Percentiles rank a stretch among this genome's conserved stretches.
phyloP scores from a whole-genome alignment of 2,113 vertebrate genomes.

The Toxotes chatareus region DNA sequence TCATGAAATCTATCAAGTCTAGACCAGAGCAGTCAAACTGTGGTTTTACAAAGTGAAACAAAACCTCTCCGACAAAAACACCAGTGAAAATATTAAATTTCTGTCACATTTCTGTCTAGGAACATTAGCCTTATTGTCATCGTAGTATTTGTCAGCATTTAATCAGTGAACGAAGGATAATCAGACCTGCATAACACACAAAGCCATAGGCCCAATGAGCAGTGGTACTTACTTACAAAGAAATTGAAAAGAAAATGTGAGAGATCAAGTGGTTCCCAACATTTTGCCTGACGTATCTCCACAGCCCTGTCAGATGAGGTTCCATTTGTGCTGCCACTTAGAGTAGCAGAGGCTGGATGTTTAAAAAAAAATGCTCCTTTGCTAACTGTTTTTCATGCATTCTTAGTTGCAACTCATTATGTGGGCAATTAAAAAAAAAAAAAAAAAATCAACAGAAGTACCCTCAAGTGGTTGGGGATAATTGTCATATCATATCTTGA shows the following conservation, averaged over 20 bases:
- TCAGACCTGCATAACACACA: background rate
- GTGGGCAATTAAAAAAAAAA: no score
- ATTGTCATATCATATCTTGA: background rate
- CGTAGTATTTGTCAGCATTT: background rate
- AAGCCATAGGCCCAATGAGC: background rate
- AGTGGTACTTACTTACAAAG: no score
- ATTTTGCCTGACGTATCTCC: background rate
- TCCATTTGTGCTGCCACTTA: no score
- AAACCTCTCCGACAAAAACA: slow-evolving; percentile 16
- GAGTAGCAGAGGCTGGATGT: no score
- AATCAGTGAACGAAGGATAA: background rate
- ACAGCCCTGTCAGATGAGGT: no score
- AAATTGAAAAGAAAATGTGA: background rate
- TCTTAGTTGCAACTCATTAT: background rate
- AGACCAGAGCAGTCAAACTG: slow-evolving; percentile 16
- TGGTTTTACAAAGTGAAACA: slow-evolving; percentile 3
- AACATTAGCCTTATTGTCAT: background rate
- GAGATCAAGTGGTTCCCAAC: background rate
- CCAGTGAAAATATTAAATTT: background rate
- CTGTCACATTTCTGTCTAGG: background rate
- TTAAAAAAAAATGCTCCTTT: no score
- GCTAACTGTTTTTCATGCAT: background rate
- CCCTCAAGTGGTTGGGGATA: background rate
- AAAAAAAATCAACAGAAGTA: background rate
- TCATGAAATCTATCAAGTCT: slow-evolving; percentile 27